Evolutionary conservation across 2,113 vertebrate genomes (phyloP).

Genomic region (Echinops telfairi): DNA sequence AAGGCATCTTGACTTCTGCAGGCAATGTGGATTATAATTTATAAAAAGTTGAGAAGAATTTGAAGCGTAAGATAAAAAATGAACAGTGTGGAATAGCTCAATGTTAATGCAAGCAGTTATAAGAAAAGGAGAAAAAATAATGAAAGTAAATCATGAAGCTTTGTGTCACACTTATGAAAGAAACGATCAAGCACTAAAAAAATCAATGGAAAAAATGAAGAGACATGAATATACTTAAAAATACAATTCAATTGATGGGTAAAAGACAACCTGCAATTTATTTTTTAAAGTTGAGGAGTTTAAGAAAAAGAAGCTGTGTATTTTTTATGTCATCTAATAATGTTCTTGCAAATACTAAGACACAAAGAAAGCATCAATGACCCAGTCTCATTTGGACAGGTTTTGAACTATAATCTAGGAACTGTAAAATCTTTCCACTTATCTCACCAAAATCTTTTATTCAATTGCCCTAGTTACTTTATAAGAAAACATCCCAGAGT

Average conservation of each 20-base stretch:
- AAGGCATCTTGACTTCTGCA: background rate
- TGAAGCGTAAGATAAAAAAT: conserved; percentile 24
- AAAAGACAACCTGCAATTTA: background rate
- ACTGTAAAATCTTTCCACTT: conserved; percentile 9
- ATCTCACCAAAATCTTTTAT: conserved; percentile 14
- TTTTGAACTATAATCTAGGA: background rate
- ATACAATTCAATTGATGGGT: background rate
- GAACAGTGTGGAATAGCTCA: background rate
- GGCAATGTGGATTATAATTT: background rate
- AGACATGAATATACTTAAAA: background rate
- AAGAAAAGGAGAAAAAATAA: conserved; percentile 49
- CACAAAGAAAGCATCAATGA: background rate
- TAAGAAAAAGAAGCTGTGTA: background rate
- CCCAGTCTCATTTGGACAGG: background rate
- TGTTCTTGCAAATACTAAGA: conserved; percentile 34
- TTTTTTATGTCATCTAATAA: too few relatives aligned
- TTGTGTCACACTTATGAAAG: conserved; percentile 4
- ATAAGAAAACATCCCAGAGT: background rate
- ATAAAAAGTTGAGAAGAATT: background rate
- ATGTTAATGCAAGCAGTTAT: background rate
- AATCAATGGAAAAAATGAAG: background rate
- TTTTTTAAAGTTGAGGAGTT: conserved; percentile 17
- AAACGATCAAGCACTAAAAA: background rate
- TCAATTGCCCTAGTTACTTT: background rate
- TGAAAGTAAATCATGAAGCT: background rate